Conservation (phyloP, 2,888 invertebrate genomes). For the Tholera decimalis region DNA sequence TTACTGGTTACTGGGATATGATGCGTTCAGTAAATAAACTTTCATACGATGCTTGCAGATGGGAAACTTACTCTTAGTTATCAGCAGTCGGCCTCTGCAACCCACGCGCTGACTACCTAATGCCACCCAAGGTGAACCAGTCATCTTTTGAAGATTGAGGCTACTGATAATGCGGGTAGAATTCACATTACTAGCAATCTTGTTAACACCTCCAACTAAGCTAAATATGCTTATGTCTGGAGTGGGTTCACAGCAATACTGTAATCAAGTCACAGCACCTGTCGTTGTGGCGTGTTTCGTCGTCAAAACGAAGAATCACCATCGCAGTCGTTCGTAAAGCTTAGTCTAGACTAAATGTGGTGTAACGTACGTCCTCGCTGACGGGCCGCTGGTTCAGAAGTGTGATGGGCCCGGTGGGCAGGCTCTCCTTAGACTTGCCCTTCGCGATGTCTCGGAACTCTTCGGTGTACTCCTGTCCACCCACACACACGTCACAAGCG, state of each 20-base stretch:
- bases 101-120: not conserved
- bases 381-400: conserved; percentile 98
- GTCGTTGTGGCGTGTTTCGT: not conserved
- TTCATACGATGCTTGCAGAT: no score
- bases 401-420: conserved; percentile 98
- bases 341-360: conserved; percentile 45
- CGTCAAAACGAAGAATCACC: no score
- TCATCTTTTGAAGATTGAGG: not conserved
- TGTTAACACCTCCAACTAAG: no score
- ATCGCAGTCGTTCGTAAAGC: conserved; percentile 47
- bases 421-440: conserved; percentile 98
- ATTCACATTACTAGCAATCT: no score
- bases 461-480: conserved; percentile 97
- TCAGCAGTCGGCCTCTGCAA: not conserved
- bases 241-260: no score
- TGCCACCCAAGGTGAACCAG: not conserved
- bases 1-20: no score
- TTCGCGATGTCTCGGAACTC: conserved; percentile 99
- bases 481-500: conserved; percentile 88
- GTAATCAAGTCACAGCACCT: no score
- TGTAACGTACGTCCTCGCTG: conserved; percentile 96
- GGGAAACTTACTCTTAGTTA: not conserved
- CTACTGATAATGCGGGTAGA: no score
- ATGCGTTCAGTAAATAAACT: no score
- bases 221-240: no score